Conservation (phyloP, 2,888 invertebrate genomes). For the Macrophya alboannulata region DNA sequence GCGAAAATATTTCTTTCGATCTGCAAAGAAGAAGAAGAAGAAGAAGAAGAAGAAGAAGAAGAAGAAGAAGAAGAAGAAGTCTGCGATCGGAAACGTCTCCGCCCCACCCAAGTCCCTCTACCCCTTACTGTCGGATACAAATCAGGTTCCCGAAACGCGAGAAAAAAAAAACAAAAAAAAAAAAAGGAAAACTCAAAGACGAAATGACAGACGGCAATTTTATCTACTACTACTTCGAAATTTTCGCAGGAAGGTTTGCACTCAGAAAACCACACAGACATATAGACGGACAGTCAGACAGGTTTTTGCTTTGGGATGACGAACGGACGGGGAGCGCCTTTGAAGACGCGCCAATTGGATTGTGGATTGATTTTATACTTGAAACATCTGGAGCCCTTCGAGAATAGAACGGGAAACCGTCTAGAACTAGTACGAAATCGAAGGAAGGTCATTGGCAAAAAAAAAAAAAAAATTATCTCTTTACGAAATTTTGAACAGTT, state of each 20-base stretch:
- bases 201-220: slow-evolving; percentile 28
- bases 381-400: slow-evolving; percentile 17
- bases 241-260: neutral
- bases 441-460: neutral
- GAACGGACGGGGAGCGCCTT: slow-evolving; percentile 17
- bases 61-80: slow-evolving; percentile 2
- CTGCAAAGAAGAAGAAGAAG: neutral
- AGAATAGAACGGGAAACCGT: neutral
- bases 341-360: slow-evolving; percentile 48
- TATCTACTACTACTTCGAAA: neutral
- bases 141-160: neutral
- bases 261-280: neutral
- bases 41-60: neutral
- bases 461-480: neutral
- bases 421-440: neutral
- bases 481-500: neutral
- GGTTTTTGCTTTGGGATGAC: slow-evolving; percentile 30
- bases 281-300: neutral
- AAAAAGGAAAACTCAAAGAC: neutral
- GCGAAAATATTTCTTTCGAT: slow-evolving; percentile 2
- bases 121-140: neutral
- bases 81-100: slow-evolving; percentile 12
- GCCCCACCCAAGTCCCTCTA: neutral
- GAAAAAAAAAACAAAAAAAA: neutral
- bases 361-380: slow-evolving; percentile 31